Base-by-base conservation (phyloP, 2,888 invertebrate genomes). In the Diarsia mendica region DNA sequence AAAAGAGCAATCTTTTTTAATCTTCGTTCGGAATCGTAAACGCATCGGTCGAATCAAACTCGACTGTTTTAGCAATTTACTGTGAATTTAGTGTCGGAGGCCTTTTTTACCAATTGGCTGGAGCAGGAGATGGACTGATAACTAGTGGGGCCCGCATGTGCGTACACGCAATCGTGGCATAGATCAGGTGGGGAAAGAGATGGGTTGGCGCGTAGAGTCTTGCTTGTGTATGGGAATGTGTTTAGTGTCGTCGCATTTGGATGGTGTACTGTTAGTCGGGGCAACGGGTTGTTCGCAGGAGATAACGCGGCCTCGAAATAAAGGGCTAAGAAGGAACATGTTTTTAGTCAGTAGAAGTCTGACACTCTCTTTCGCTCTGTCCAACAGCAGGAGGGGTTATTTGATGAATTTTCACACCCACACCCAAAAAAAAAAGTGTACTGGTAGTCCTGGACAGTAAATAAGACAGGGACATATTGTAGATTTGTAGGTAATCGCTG, bases 61-160 rank as follows among this genome's bases (percentile, higher is more conserved):
- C 82, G 82, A 91, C 92, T 90, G 94, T 95, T 95, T 96, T 95
- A 94, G 95, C 95, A 95, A 95, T 95, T 96, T 95, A 95, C 93
- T 85, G 91, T 93, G 90, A 93, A 93, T 94, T 94, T 93, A 93
- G 89, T 93, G 92, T 84, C 91, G 91, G 91, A 93, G 92, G 93
- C 84, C 91, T 92, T 95, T 95, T 95, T 95, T 95, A 95, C 93
- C 96, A 95, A 96, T 96, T 95, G 95, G 91, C 91, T 90, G 93
- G 89, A 91, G 91, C 92, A 90, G 87, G 76, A 94, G 95, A 95
- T 94, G 92, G 89, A 89, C 83, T 87, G 95, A 95, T 95, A 95
- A 93, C 66, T 84, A 91, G 87, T 88, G 90, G 89, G 87, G 89
- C 95, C 95, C 95, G 95, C 95, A 95, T 95, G 91, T 94, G 95